Conservation (phyloP, 1,140 invertebrate species). For the Bemisia tabaci region DNA sequence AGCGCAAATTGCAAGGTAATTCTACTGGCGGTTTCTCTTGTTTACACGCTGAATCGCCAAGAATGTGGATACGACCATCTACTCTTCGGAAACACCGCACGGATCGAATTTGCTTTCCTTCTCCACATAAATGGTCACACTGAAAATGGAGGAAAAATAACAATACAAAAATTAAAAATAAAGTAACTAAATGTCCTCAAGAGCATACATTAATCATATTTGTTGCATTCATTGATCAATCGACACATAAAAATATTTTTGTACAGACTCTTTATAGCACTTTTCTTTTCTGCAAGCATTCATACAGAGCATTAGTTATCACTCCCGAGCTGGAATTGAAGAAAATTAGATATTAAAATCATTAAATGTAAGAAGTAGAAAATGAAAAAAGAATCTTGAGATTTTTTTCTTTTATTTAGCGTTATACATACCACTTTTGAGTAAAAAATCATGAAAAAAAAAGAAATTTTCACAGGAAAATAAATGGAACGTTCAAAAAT, state of each 20-base stretch:
- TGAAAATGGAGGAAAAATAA: constrained; percentile 34
- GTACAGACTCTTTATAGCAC: too few relatives aligned
- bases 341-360: background rate
- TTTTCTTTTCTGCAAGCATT: too few relatives aligned
- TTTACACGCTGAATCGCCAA: constrained; percentile 54
- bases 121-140: constrained; percentile 78
- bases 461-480: too few relatives aligned
- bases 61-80: constrained; percentile 51
- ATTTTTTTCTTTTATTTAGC: background rate
- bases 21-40: constrained; percentile 53
- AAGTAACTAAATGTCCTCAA: constrained; percentile 7
- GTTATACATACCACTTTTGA: too few relatives aligned
- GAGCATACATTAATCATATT: too few relatives aligned
- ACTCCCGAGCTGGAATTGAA: too few relatives aligned
- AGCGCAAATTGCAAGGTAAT: constrained; percentile 55
- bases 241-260: too few relatives aligned
- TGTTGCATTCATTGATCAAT: too few relatives aligned
- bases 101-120: constrained; percentile 56
- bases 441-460: too few relatives aligned
- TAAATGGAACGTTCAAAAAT: too few relatives aligned
- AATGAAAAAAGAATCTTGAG: background rate
- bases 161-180: too few relatives aligned
- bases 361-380: constrained; percentile 2
- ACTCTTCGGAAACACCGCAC: constrained; percentile 59
- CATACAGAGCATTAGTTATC: too few relatives aligned